Evolutionary conservation across 2,113 vertebrate genomes (phyloP).

Genomic region (Prinia subflava): DNA sequence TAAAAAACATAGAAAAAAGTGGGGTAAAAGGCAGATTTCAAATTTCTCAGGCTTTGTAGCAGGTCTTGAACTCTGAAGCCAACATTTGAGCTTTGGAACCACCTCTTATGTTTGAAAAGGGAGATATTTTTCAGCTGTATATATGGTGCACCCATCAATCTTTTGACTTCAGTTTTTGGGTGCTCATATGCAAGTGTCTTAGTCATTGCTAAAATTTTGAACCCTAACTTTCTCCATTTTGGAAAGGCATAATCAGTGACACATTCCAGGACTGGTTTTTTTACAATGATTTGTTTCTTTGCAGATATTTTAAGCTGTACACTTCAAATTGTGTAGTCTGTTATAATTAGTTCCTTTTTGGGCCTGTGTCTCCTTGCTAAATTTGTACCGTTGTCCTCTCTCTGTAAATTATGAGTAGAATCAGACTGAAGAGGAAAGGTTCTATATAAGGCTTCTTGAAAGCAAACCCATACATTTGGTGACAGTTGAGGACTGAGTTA

Average conservation of each 20-base stretch:
- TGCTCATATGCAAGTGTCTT: neutral
- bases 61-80: constrained; percentile 6
- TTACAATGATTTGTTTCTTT: neutral
- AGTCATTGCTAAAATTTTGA: neutral
- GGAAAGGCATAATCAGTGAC: neutral
- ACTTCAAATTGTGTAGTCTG: neutral
- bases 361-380: neutral
- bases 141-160: neutral
- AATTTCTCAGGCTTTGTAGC: neutral
- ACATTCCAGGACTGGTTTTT: neutral
- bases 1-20: neutral
- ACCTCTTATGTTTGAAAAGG: constrained; percentile 21
- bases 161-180: neutral
- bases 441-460: neutral
- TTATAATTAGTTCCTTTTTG: neutral
- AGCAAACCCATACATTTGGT: neutral
- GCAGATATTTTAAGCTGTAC: neutral
- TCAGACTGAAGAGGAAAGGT: neutral
- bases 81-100: neutral
- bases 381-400: neutral
- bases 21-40: neutral
- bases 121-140: neutral
- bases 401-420: neutral
- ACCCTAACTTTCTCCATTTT: neutral
- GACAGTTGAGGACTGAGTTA: neutral